phyloP scores from a whole-genome alignment of 1,140 invertebrate species.

The Trialeurodes vaporariorum region DNA sequence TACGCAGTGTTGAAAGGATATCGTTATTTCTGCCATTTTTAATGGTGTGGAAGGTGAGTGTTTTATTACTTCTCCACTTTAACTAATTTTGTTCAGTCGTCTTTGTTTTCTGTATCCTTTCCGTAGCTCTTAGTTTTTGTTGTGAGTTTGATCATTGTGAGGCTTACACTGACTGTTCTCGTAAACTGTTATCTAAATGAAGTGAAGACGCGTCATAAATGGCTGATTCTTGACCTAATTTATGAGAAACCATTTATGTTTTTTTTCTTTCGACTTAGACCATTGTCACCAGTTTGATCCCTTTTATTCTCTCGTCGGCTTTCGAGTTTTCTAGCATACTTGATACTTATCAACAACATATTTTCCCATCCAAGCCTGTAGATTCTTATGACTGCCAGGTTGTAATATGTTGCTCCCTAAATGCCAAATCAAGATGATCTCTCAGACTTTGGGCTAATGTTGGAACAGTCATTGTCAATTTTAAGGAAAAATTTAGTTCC shows the following conservation, averaged over 20 bases:
- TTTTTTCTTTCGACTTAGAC: background rate
- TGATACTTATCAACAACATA: no score
- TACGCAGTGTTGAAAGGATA: background rate
- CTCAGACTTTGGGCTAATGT: background rate
- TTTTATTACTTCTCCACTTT: background rate
- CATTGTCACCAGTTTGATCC: no score
- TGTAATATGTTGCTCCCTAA: background rate
- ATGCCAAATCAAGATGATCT: background rate
- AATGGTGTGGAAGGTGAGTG: background rate
- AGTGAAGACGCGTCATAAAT: background rate
- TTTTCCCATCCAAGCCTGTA: no score
- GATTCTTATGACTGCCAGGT: no score
- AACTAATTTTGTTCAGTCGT: background rate
- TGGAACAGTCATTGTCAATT: no score
- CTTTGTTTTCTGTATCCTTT: background rate
- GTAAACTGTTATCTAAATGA: background rate
- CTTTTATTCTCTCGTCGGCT: no score
- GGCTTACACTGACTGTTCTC: background rate
- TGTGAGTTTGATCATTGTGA: background rate
- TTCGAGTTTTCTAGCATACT: no score
- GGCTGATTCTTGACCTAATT: background rate
- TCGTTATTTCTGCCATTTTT: background rate
- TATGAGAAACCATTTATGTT: background rate
- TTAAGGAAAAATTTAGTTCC: no score
- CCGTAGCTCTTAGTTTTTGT: no score